Evolutionary conservation across 2,113 vertebrate genomes (phyloP).

Genomic region (Sialia sialis): DNA sequence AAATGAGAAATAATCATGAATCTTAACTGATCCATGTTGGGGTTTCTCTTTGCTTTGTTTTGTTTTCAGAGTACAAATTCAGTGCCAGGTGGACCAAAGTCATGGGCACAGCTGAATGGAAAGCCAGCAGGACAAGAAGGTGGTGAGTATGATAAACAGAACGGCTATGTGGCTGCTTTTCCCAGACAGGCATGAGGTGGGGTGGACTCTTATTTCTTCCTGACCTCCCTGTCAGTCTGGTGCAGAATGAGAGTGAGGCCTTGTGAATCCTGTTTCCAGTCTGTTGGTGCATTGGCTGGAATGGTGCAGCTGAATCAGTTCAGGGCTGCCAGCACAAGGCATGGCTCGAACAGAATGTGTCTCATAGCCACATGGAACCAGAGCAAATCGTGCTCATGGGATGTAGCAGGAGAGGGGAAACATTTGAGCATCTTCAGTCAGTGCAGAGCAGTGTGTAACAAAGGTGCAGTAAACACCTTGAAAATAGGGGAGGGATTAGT

Average conservation of each 20-base stretch:
- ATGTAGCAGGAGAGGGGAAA: neutral
- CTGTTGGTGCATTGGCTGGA: neutral
- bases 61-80: constrained; percentile 88
- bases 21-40: neutral
- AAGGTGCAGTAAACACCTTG: neutral
- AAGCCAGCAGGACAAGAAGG: constrained; percentile 97
- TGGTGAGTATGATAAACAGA: constrained; percentile 76
- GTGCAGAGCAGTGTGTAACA: neutral
- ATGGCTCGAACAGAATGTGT: neutral
- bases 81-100: constrained; percentile 97
- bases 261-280: neutral
- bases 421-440: neutral
- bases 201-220: neutral
- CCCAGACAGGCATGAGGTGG: neutral
- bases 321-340: neutral
- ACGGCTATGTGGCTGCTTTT: neutral
- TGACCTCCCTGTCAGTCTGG: neutral
- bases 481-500: neutral
- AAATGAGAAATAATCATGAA: neutral
- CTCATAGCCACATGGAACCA: neutral
- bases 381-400: neutral
- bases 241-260: neutral
- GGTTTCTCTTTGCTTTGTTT: neutral
- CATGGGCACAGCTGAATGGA: constrained; percentile 99
- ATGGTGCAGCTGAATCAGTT: neutral